Evolutionary conservation across 2,888 invertebrate genomes (phyloP), one percentile per base, ranked within the genome.

Genomic region (Limnephilus marmoratus): DNA sequence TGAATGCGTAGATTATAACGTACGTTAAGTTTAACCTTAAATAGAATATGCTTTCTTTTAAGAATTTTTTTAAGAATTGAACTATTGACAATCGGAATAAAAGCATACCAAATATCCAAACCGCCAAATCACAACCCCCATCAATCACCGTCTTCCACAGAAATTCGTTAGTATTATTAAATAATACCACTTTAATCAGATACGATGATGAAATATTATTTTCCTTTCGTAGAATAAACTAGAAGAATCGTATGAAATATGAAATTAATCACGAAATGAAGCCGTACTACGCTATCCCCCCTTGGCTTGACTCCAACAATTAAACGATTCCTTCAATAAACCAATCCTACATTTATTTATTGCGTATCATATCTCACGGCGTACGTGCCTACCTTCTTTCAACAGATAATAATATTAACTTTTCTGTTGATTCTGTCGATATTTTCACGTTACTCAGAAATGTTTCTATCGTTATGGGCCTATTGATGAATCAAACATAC

Each of bases 201-300:
- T 68, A 68, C 68, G 68, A 68, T 68, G 68, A n/a, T 68, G 68
- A 68, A 68, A 68, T 68, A 68, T 68, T n/a, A 68, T 68, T 68
- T 68, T 68, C n/a, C 24, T 68, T 68, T 68, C 68, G 68, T 68
- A 24, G 68, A 24, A 68, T 68, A 68, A 68, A 68, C 68, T n/a
- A 11, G 31, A 34, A 31, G 82, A 82, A 31, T 82, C 9, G 34
- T 29, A 34, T 82, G 34, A 31, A 82, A 82, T 82, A 82, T 34
- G 34, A 82, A 82, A 82, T 82, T 82, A 82, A 82, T 82, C 82
- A 82, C 31, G 31, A 31, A 34, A 82, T 31, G 13, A 82, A 82
- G 34, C 82, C 34, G 34, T 82, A 82, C 34, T 68, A 68, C 68
- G 24, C 24, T n/a, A 82, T 82, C 34, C 82, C 29, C 29, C 34